Evolutionary conservation across 1,140 invertebrate species (phyloP).

Genomic region (Drosophila bocqueti): DNA sequence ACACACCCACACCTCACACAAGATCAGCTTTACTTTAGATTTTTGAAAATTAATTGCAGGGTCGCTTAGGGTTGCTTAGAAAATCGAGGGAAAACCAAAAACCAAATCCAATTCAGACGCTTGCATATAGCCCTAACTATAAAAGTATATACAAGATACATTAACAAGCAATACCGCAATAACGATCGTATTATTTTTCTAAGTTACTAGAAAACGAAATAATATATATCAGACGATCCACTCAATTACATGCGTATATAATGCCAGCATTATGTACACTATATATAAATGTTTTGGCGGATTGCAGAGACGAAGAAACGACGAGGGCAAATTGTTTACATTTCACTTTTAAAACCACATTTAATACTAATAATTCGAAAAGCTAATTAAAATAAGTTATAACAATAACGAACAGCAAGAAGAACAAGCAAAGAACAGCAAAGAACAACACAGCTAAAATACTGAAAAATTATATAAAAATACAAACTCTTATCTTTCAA

Average conservation of each 20-base stretch:
- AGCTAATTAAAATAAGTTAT: conserved; percentile 66
- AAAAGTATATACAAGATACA: conserved; percentile 29
- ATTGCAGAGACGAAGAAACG: conserved; percentile 17
- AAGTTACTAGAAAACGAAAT: conserved; percentile 43
- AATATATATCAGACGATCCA: conserved; percentile 38
- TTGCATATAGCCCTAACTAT: conserved; percentile 32
- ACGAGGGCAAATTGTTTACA: conserved; percentile 69
- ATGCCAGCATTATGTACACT: conserved; percentile 24
- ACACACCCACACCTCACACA: conserved; percentile 14
- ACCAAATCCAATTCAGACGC: conserved; percentile 37
- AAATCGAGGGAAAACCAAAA: conserved; percentile 13
- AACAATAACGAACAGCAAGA: conserved; percentile 51
- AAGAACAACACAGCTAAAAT: conserved; percentile 76
- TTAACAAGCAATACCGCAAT: conserved; percentile 39
- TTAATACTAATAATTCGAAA: conserved; percentile 78
- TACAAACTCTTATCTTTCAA: conserved; percentile 82
- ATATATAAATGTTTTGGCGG: conserved; percentile 47
- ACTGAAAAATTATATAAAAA: conserved; percentile 83
- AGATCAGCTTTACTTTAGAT: conserved; percentile 53
- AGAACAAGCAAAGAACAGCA: conserved; percentile 35
- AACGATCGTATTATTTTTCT: conserved; percentile 45
- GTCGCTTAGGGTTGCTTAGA: conserved; percentile 46
- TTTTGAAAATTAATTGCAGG: conserved; percentile 45
- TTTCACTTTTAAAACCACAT: conserved; percentile 74
- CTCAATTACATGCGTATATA: conserved; percentile 27